Conservation (phyloP, 2,113 vertebrate genomes). For the Mesoclemmys tuberculata region DNA sequence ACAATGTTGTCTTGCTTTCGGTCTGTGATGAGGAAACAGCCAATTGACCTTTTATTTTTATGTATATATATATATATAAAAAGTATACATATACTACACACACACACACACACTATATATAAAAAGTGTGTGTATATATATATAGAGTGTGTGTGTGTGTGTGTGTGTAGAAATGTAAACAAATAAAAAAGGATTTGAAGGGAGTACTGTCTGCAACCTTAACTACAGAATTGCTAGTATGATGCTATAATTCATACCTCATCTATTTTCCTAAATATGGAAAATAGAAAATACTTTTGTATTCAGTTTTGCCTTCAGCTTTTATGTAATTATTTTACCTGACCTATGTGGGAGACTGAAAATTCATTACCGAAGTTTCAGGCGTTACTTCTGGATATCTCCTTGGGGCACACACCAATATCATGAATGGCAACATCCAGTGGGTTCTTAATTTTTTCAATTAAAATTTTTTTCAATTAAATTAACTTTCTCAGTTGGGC, state of each 20-base stretch:
- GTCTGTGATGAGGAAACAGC: background rate
- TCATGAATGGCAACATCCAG: background rate
- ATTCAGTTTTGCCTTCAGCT: background rate
- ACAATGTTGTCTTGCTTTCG: background rate
- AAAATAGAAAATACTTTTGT: background rate
- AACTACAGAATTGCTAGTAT: background rate
- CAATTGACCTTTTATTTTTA: background rate
- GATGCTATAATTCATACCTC: background rate
- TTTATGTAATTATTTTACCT: background rate
- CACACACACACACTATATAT: no score
- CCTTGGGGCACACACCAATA: background rate
- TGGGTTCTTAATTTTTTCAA: background rate
- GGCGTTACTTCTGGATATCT: background rate
- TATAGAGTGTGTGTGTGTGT: background rate
- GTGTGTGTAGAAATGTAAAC: background rate
- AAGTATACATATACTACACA: no score
- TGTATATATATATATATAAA: background rate
- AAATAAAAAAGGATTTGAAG: background rate
- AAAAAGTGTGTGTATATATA: no score
- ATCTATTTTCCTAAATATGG: background rate
- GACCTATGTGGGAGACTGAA: background rate
- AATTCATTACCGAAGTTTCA: background rate
- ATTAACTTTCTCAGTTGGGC: background rate
- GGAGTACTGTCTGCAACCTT: background rate
- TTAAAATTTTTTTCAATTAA: no score